Percentiles rank a stretch among this genome's conserved stretches.
phyloP scores from a whole-genome alignment of 1,140 invertebrate species.

The Ctenoplectra terminalis region DNA sequence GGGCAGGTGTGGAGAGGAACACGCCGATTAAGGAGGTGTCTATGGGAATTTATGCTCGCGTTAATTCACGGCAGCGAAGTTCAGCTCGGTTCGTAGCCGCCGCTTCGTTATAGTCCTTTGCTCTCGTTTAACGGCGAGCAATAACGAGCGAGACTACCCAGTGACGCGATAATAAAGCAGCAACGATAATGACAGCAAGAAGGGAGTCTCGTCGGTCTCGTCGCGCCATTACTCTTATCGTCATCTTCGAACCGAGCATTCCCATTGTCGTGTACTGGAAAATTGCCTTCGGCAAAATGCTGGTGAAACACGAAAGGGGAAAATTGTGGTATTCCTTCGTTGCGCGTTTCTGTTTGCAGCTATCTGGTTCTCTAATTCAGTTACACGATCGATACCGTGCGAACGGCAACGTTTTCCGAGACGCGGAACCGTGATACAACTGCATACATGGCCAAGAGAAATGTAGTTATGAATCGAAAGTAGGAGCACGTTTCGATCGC shows the following conservation, averaged over 20 bases:
- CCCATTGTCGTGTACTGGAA: constrained; percentile 55
- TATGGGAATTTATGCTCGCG: constrained; percentile 70
- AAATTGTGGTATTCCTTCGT: not conserved
- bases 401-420: constrained; percentile 1
- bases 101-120: constrained; percentile 65
- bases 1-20: constrained; percentile 53
- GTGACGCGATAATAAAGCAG: constrained; percentile 65
- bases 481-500: not conserved
- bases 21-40: constrained; percentile 69
- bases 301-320: constrained; percentile 9
- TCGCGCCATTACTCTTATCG: constrained; percentile 67
- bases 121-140: constrained; percentile 66
- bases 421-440: not conserved
- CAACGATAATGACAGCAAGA: constrained; percentile 64
- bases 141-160: constrained; percentile 58
- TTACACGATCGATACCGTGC: constrained; percentile 15
- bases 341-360: too few relatives aligned
- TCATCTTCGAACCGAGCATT: constrained; percentile 57
- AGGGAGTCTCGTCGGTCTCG: constrained; percentile 45
- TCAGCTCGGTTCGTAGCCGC: not conserved
- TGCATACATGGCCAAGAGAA: not conserved
- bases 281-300: constrained; percentile 43
- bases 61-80: constrained; percentile 65
- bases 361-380: constrained; percentile 24
- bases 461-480: not conserved